Base-by-base conservation (phyloP, 2,888 invertebrate genomes). In the Cyaniris semiargus region DNA sequence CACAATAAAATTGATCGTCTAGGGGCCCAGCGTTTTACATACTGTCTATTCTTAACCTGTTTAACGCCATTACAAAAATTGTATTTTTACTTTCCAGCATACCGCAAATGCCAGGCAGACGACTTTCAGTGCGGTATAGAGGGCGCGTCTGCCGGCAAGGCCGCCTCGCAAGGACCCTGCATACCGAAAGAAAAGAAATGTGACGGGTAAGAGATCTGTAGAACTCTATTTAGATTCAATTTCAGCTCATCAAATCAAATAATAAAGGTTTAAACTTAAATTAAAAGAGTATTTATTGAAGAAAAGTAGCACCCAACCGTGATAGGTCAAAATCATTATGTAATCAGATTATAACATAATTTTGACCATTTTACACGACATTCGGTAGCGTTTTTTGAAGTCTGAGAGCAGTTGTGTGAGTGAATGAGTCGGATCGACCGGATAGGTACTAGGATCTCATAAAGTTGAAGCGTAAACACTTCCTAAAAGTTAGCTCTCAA, bases 131-230 rank as follows among this genome's bases (percentile, higher is more conserved):
- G 99, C 90, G 97, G 97, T 77, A 91, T 93, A 83, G 96, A 96
- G 83, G 93, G 84, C 77, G 85, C 84, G 82, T 94, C 87, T 1
- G 82, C 88, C 23, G 94, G 94, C 70, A 94, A 93, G 83, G 85
- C 89, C 34, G 90, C 93, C 27, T 88, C 95, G 34, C 95, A 96
- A 79, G 97, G 97, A 27, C 97, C 97, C 31, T 98, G 98, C 90
- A 96, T 98, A 87, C 97, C 97, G 75, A 96, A 96, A 88, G 96
- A 97, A 83, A 98, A 98, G 89, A 96, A 96, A 86, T 99, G 99
- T 91, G 98, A 99, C 87, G 98, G 99, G 85, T 93, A 79, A 83
- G 85, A 48, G 23, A 13, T 6, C n/a, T n/a, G n/a, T 31, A n/a
- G 0, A 44, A 44, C 8, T 44, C 3, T n/a, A n/a, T 44, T 44